These are phyloP conservation scores for Heterohyrax brucei DNA, from an alignment of 2,797 vertebrate genomes.

Conservation along the genomic window DNA sequence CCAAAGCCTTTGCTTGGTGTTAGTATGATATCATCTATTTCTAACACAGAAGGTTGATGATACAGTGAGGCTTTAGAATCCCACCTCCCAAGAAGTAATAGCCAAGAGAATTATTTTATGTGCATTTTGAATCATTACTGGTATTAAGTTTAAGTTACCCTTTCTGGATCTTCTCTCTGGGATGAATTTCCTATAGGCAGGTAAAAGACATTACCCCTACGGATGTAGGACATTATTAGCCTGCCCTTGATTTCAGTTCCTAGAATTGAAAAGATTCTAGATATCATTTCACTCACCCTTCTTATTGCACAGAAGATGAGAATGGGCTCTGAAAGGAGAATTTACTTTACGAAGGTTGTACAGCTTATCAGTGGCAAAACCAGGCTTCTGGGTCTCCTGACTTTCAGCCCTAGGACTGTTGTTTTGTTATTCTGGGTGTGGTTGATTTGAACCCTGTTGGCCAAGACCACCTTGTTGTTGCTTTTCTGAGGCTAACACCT, in stretches of 20 bases:
- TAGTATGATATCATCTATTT: not conserved
- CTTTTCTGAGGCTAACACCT: slow-evolving; percentile 80
- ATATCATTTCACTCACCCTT: not conserved
- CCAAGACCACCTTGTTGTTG: slow-evolving; percentile 74
- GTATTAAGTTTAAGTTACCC: not conserved
- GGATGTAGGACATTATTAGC: not conserved
- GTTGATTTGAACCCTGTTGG: slow-evolving; percentile 59
- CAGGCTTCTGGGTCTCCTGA: not conserved
- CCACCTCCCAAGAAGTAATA: not conserved
- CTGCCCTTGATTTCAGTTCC: slow-evolving; percentile 15
- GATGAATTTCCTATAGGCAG: not conserved
- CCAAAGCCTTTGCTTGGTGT: not conserved
- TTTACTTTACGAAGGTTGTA: not conserved
- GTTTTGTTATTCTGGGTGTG: not conserved
- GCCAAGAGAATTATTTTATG: not conserved
- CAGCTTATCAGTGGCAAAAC: not conserved
- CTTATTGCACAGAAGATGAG: not conserved
- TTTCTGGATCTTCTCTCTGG: not conserved
- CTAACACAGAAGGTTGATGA: not conserved
- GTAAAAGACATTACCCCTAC: not conserved
- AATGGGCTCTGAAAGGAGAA: not conserved
- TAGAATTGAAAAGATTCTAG: slow-evolving; percentile 2
- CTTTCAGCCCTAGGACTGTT: not conserved
- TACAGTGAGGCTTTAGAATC: not conserved
- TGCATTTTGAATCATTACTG: not conserved